A percentile compares a stretch with the other conserved stretches of the same genome.
Conservation (phyloP, 2,888 invertebrate genomes). For the Macrosoma leucophasiata region DNA sequence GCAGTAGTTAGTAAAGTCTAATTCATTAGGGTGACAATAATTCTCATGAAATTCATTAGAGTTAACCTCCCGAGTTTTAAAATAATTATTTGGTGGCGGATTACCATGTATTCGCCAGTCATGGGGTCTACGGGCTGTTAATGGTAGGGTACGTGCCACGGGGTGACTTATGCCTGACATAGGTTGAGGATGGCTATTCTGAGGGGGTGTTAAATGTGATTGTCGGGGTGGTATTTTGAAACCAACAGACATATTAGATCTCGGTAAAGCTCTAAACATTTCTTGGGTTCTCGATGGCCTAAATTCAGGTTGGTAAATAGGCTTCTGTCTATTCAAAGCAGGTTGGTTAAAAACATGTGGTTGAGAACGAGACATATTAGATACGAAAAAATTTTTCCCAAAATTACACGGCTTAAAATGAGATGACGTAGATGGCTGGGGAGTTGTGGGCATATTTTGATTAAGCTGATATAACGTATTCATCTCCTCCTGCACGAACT, state of each 20-base stretch:
- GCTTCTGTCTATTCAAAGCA: too few species aligned
- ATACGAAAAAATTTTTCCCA: neutral
- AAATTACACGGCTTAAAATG: conserved; percentile 2
- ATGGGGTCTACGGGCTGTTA: too few species aligned
- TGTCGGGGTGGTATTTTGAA: conserved; percentile 5
- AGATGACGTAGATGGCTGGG: conserved; percentile 1
- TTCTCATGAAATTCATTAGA: neutral
- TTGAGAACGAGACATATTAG: neutral
- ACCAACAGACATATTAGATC: conserved; percentile 3
- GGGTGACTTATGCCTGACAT: conserved; percentile 15
- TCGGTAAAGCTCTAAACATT: too few species aligned
- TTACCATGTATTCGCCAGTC: neutral
- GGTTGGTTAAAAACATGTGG: too few species aligned
- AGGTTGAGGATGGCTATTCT: conserved; percentile 2
- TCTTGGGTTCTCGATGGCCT: conserved; percentile 1
- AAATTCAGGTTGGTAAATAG: neutral
- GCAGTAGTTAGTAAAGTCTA: neutral
- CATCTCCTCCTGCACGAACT: conserved; percentile 3
- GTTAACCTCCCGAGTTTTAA: conserved; percentile 1
- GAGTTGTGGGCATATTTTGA: conserved; percentile 9
- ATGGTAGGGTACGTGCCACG: conserved; percentile 5
- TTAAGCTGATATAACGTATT: conserved; percentile 2
- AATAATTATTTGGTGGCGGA: neutral
- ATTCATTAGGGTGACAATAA: conserved; percentile 1
- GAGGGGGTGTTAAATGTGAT: too few species aligned